These are phyloP conservation scores for Hirtodrosophila cameraria DNA, from an alignment of 2,888 invertebrate species.

Conservation along the genomic window DNA sequence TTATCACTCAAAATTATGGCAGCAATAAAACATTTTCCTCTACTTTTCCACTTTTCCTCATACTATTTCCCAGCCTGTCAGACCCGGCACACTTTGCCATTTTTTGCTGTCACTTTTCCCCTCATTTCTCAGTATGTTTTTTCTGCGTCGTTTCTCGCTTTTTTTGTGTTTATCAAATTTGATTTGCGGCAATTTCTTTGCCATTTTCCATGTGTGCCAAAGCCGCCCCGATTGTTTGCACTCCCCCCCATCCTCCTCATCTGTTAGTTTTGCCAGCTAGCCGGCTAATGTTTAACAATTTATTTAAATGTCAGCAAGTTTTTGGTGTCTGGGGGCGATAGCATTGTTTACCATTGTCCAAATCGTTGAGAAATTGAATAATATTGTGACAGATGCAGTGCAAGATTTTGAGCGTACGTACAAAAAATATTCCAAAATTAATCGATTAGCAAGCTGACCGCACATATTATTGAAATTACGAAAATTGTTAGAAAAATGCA, in stretches of 20 bases:
- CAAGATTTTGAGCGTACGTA: too few relatives aligned
- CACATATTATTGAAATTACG: too few relatives aligned
- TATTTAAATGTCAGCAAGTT: conserved; percentile 78
- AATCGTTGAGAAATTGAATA: not conserved
- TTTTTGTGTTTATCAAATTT: conserved; percentile 78
- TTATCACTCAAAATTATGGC: conserved; percentile 82
- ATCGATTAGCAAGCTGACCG: too few relatives aligned
- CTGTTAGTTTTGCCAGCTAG: conserved; percentile 64
- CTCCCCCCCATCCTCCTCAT: conserved; percentile 28
- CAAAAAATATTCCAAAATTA: too few relatives aligned
- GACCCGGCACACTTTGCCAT: conserved; percentile 74
- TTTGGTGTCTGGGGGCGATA: conserved; percentile 28
- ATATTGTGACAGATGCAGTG: conserved; percentile 4
- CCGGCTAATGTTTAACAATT: conserved; percentile 71
- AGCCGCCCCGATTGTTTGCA: conserved; percentile 41
- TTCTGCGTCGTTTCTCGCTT: conserved; percentile 27
- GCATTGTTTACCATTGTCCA: conserved; percentile 32
- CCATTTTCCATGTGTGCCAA: conserved; percentile 69
- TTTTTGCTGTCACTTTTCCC: conserved; percentile 77
- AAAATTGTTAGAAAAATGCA: too few relatives aligned
- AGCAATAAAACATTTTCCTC: conserved; percentile 81
- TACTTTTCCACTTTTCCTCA: conserved; percentile 34
- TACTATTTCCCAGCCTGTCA: conserved; percentile 57
- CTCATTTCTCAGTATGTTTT: conserved; percentile 45
- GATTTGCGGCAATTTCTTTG: conserved; percentile 79